Evolutionary conservation across 2,113 vertebrate species (phyloP).

Genomic region (Anolis sagrei): DNA sequence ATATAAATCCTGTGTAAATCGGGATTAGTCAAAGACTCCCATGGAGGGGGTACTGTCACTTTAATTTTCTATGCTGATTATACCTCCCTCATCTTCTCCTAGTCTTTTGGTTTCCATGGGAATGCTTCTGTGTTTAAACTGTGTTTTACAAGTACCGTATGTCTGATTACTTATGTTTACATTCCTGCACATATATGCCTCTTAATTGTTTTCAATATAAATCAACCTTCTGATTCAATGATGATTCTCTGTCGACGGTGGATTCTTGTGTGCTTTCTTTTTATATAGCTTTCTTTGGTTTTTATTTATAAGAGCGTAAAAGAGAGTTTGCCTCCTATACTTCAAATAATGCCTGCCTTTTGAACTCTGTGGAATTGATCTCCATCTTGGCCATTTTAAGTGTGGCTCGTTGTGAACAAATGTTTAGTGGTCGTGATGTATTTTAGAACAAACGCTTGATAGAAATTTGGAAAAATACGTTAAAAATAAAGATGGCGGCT

Average conservation of each 20-base stretch:
- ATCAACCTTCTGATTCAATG: background rate
- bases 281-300: background rate
- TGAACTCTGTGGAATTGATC: constrained; percentile 9
- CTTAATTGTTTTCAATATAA: background rate
- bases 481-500: background rate
- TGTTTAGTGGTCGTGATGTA: background rate
- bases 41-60: constrained; percentile 32
- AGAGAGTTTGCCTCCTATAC: background rate
- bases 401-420: background rate
- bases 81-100: constrained; percentile 23
- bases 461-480: background rate
- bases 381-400: constrained; percentile 28
- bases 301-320: background rate
- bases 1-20: constrained; percentile 14
- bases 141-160: background rate
- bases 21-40: constrained; percentile 35
- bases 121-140: constrained; percentile 48
- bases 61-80: constrained; percentile 31
- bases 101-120: constrained; percentile 9
- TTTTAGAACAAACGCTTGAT: background rate
- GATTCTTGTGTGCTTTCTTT: background rate
- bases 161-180: constrained; percentile 25
- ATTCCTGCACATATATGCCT: background rate
- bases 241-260: background rate
- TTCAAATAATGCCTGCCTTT: background rate